These are phyloP conservation scores for Phocides pigmalion DNA, from an alignment of 1,140 invertebrate species.

Conservation along the genomic window DNA sequence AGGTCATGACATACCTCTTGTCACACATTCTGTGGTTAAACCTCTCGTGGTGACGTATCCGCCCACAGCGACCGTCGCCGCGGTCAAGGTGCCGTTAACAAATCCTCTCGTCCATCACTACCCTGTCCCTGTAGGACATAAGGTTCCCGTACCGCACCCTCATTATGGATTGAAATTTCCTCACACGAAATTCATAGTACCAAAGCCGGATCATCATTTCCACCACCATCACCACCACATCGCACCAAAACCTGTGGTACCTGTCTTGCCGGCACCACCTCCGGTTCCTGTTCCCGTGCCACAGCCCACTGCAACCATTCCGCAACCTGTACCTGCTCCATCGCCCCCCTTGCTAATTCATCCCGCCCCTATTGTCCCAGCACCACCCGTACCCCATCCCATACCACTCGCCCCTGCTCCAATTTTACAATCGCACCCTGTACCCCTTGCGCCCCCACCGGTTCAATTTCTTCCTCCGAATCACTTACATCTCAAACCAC, in stretches of 20 bases:
- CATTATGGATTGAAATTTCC: slow-evolving; percentile 71
- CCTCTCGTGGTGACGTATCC: slow-evolving; percentile 79
- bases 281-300: slow-evolving; percentile 45
- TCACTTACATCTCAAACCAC: slow-evolving; percentile 46
- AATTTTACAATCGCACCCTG: slow-evolving; percentile 35
- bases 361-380: slow-evolving; percentile 45
- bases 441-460: slow-evolving; percentile 37
- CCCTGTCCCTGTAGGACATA: slow-evolving; percentile 60
- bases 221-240: slow-evolving; percentile 77
- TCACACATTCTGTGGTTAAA: slow-evolving; percentile 78
- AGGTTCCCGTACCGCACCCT: slow-evolving; percentile 62
- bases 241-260: slow-evolving; percentile 57
- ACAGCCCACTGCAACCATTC: slow-evolving; percentile 51
- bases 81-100: slow-evolving; percentile 73
- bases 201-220: slow-evolving; percentile 66
- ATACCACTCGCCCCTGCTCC: slow-evolving; percentile 41
- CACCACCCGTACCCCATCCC: slow-evolving; percentile 43
- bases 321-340: slow-evolving; percentile 56
- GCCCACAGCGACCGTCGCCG: slow-evolving; percentile 69
- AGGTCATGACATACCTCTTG: slow-evolving; percentile 74
- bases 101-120: slow-evolving; percentile 58
- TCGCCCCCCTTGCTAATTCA: slow-evolving; percentile 47
- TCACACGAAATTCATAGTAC: slow-evolving; percentile 61
- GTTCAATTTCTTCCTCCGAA: slow-evolving; percentile 36
- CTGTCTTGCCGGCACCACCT: slow-evolving; percentile 52